These are phyloP conservation scores for Aporophyla lueneburgensis DNA, from an alignment of 2,888 invertebrate species.

Conservation along the genomic window DNA sequence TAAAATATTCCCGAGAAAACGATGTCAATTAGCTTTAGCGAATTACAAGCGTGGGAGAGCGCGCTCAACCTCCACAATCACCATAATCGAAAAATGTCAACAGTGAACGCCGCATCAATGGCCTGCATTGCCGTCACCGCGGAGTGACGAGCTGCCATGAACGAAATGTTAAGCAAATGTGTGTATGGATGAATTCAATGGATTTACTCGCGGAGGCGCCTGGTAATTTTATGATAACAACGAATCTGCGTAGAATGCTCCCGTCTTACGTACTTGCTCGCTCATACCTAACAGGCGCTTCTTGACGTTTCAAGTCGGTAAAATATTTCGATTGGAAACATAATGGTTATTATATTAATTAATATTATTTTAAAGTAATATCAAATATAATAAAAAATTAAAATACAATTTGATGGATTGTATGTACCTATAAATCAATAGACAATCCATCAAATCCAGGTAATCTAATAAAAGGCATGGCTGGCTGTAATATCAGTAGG, in stretches of 20 bases:
- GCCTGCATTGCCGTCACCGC: neutral
- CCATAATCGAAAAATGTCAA: neutral
- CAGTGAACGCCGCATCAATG: neutral
- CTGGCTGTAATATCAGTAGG: neutral
- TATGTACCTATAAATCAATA: neutral
- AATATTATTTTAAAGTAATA: neutral
- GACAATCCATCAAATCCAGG: constrained; percentile 1
- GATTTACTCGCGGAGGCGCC: constrained; percentile 8
- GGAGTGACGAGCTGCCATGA: neutral
- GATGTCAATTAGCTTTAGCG: neutral
- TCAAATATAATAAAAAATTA: too few species aligned
- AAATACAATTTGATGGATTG: neutral
- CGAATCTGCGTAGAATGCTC: neutral
- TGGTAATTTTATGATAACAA: constrained; percentile 13
- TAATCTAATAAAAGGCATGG: constrained; percentile 4
- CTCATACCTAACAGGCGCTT: constrained; percentile 8
- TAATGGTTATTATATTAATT: neutral
- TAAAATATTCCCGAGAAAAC: neutral
- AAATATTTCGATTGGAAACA: neutral
- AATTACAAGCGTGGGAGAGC: neutral
- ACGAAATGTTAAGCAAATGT: neutral
- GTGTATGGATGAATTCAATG: too few species aligned
- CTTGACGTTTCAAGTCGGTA: neutral
- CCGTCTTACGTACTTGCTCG: neutral
- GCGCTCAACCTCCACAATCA: neutral